Conservation (phyloP, 2,113 vertebrate genomes). For the Calyptomena viridis region DNA sequence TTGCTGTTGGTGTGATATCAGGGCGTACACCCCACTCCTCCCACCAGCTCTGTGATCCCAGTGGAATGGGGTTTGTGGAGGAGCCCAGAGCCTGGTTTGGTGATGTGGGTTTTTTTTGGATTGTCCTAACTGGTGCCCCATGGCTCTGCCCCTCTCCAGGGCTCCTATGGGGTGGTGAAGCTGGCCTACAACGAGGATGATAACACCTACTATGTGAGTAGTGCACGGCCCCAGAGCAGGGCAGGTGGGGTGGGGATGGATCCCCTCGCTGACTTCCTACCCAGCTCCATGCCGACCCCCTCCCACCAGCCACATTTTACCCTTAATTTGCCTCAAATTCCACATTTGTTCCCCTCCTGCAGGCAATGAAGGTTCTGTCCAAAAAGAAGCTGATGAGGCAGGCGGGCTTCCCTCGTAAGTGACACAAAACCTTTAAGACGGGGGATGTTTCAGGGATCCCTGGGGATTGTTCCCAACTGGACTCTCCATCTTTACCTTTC, state of each 20-base stretch:
- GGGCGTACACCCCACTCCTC: accelerated
- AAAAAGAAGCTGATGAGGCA: constrained; percentile 97
- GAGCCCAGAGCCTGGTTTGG: no score
- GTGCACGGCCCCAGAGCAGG: accelerated
- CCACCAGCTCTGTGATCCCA: no score
- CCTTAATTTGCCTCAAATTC: neutral
- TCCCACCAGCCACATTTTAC: neutral
- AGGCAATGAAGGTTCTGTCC: constrained; percentile 99
- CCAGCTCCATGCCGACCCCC: accelerated
- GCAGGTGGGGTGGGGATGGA: neutral
- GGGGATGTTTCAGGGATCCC: neutral
- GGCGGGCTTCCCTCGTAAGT: constrained; percentile 97
- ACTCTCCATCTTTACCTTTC: neutral
- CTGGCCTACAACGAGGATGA: constrained; percentile 98
- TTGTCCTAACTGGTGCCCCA: neutral
- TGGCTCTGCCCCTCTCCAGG: constrained; percentile 71
- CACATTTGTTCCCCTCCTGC: neutral
- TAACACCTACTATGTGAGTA: constrained; percentile 97
- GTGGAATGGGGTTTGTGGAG: no score
- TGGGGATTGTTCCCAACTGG: neutral
- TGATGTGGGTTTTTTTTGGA: no score
- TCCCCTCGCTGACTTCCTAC: neutral
- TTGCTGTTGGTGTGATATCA: neutral
- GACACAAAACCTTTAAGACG: neutral
- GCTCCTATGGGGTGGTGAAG: constrained; percentile 98